Evolutionary conservation across 2,113 vertebrate species (phyloP).

Genomic region (Corythornis vintsioides): DNA sequence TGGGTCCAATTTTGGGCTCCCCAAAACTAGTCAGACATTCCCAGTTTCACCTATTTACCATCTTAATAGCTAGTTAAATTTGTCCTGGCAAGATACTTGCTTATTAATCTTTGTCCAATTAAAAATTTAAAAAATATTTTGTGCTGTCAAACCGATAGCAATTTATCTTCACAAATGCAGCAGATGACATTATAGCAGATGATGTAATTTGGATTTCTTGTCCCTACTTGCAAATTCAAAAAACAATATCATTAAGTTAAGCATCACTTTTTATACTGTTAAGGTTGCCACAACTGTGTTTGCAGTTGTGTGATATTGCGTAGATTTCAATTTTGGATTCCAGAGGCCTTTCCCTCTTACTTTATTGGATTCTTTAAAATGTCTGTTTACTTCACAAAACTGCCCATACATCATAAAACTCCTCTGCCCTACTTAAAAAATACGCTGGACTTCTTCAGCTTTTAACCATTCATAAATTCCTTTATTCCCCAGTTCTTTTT

Average conservation of each 20-base stretch:
- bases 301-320: not conserved
- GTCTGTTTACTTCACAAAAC: slow-evolving; percentile 25
- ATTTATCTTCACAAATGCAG: not conserved
- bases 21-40: not conserved
- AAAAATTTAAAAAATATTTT: not conserved
- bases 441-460: not conserved
- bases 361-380: slow-evolving; percentile 20
- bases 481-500: not conserved
- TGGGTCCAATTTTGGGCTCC: not conserved
- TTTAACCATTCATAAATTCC: not conserved
- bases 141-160: not conserved
- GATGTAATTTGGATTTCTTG: not conserved
- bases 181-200: not conserved
- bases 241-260: not conserved
- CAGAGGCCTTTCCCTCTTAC: not conserved
- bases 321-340: not conserved
- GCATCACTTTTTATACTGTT: not conserved
- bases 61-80: not conserved
- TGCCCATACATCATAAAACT: slow-evolving; percentile 19
- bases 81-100: not conserved
- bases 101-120: not conserved
- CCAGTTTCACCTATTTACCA: not conserved
- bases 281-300: not conserved
- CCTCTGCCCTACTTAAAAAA: not conserved
- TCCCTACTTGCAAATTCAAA: not conserved